These are phyloP conservation scores for Scophthalmus maximus DNA, from an alignment of 2,113 vertebrate genomes.

Conservation along the genomic window DNA sequence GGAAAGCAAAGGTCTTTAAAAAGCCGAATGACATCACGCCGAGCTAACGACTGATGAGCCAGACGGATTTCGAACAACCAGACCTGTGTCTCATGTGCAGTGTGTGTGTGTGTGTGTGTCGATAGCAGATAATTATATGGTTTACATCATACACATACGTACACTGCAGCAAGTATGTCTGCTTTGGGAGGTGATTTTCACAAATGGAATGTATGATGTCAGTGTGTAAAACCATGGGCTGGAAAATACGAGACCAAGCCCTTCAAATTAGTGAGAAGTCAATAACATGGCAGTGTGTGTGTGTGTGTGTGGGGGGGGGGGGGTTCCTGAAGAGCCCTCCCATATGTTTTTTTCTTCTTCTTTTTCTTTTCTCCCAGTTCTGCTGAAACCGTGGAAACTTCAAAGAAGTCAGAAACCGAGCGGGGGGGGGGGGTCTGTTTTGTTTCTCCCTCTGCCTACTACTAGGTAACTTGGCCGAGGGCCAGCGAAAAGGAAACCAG, in stretches of 20 bases:
- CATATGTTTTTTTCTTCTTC: slow-evolving; percentile 33
- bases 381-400: slow-evolving; percentile 75
- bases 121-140: slow-evolving; percentile 55
- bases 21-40: slow-evolving; percentile 44
- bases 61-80: slow-evolving; percentile 32
- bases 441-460: slow-evolving; percentile 62
- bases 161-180: slow-evolving; percentile 29
- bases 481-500: slow-evolving; percentile 49
- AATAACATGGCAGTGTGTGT: slow-evolving; percentile 51
- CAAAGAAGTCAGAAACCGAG: slow-evolving; percentile 61
- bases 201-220: slow-evolving; percentile 77
- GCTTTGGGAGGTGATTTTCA: slow-evolving; percentile 70
- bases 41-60: slow-evolving; percentile 28
- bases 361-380: slow-evolving; percentile 13
- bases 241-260: slow-evolving; percentile 73
- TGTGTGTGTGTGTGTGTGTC: slow-evolving; percentile 21
- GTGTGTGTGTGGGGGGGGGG: slow-evolving; percentile 49
- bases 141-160: slow-evolving; percentile 43
- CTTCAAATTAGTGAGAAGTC: slow-evolving; percentile 60
- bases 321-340: slow-evolving; percentile 66
- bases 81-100: slow-evolving; percentile 32
- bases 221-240: slow-evolving; percentile 65
- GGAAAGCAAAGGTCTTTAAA: slow-evolving; percentile 12
- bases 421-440: slow-evolving; percentile 52
- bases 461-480: slow-evolving; percentile 63